A percentile compares a stretch with the other conserved stretches of the same genome.
phyloP scores from a whole-genome alignment of 2,888 invertebrate species.

The Brachyptera putata region DNA sequence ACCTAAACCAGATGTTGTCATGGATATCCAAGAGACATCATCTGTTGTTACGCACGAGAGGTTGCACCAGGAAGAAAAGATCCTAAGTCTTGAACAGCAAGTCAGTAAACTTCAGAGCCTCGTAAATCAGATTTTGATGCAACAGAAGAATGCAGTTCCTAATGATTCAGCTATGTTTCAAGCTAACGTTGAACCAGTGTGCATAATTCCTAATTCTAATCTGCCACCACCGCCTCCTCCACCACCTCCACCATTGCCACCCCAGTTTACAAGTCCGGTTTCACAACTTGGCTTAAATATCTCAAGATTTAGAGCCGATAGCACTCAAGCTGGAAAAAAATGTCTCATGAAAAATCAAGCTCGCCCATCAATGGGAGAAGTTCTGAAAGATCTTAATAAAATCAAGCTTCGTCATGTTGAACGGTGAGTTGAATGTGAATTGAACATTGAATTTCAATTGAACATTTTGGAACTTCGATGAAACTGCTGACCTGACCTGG shows the following conservation, averaged over 20 bases:
- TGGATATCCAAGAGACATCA: background rate
- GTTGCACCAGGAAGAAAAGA: conserved; percentile 3
- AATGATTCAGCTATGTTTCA: background rate
- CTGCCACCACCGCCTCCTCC: conserved; percentile 11
- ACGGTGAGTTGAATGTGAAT: conserved; percentile 18
- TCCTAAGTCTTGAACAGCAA: background rate
- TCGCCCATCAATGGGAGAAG: conserved; percentile 11
- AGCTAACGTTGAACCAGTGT: background rate
- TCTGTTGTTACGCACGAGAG: background rate
- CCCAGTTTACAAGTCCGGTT: background rate
- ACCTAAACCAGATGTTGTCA: conserved; percentile 5
- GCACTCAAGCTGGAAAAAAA: too few species aligned
- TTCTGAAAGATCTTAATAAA: conserved; percentile 20
- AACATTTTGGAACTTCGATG: too few species aligned
- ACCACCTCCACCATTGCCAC: conserved; percentile 10
- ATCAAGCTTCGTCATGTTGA: conserved; percentile 18
- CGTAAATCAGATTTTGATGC: background rate
- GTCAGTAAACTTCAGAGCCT: background rate
- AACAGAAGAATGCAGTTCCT: background rate
- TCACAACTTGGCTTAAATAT: background rate
- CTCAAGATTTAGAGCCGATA: too few species aligned
- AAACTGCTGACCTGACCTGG: too few species aligned
- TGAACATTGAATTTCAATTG: too few species aligned
- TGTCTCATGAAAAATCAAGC: background rate
- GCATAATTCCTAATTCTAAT: background rate